Evolutionary conservation across 2,797 vertebrate species (phyloP).

Genomic region (Cirrhinus mrigala): DNA sequence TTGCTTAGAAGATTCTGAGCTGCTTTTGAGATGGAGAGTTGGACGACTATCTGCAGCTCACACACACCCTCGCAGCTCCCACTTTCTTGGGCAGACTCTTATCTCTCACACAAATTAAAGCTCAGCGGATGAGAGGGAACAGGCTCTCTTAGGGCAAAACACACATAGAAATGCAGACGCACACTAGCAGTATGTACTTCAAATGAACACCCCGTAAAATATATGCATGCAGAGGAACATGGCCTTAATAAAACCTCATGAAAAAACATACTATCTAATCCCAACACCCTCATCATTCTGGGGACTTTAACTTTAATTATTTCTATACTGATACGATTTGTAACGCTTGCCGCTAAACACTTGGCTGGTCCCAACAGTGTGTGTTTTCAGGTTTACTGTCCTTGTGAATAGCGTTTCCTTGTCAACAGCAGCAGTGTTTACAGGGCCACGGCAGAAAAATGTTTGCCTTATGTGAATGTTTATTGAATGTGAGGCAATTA

Average conservation of each 20-base stretch:
- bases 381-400: not conserved
- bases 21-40: conserved; percentile 31
- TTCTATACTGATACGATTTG: not conserved
- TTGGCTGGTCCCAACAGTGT: not conserved
- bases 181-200: conserved; percentile 26
- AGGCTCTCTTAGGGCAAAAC: conserved; percentile 53
- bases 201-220: conserved; percentile 13
- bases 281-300: not conserved
- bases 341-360: not conserved
- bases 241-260: not conserved
- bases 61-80: conserved; percentile 34
- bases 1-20: conserved; percentile 15
- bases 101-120: conserved; percentile 52
- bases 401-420: not conserved
- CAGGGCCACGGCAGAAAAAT: not conserved
- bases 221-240: conserved; percentile 20
- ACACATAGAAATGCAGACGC: conserved; percentile 54
- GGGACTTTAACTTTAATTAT: not conserved
- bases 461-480: not conserved
- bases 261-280: conserved; percentile 13
- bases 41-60: conserved; percentile 32
- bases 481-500: not conserved
- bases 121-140: conserved; percentile 53
- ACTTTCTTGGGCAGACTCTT: conserved; percentile 37
- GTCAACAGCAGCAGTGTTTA: not conserved